Evolutionary conservation across 2,797 vertebrate species (phyloP), one percentile per base, ranked within the genome.

Genomic region (Clarias pachynema): DNA sequence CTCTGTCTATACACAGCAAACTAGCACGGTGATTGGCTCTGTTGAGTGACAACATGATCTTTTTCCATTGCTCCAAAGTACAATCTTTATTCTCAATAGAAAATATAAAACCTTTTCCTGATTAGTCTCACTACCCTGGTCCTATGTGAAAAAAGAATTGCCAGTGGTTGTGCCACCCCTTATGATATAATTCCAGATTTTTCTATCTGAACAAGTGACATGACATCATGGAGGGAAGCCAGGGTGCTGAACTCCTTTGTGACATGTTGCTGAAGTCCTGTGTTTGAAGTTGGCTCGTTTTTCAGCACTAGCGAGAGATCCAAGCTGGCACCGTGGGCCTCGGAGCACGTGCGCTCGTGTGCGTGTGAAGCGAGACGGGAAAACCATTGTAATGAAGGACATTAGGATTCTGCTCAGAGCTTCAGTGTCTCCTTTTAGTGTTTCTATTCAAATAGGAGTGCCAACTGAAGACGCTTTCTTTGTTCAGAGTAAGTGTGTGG

Each of bases 361-460:
- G 56, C 26, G 70, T 68, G 53, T 69, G 49, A 79, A 77, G 77
- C 40, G 63, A 83, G 85, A 85, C 68, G 65, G 26, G 69, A 84
- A 82, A 74, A 34, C 59, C 66, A 81, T 79, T 84, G 83, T 88
- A 85, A 86, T 84, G 68, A 86, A 87, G 44, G 65, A 10, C 81
- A 86, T 79, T 68, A 77, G 70, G 86, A 86, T 81, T 77, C 68
- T 85, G 40, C 62, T 66, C 63, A 83, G 57, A n/a, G 66, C 56
- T 79, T 53, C 59, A 12, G 78, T 10, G 73, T 56, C 68, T 40
- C 73, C 72, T 77, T 59, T 57, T 53, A 84, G 60, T 66, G 75
- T 82, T 63, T 85, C 83, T 77, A 73, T 85, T 86, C 26, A 63
- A 83, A 81, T 85, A 24, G 24, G 15, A 78, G 59, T 72, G 20